Base-by-base conservation (phyloP, 2,888 invertebrate genomes). In the Hesperia comma region DNA sequence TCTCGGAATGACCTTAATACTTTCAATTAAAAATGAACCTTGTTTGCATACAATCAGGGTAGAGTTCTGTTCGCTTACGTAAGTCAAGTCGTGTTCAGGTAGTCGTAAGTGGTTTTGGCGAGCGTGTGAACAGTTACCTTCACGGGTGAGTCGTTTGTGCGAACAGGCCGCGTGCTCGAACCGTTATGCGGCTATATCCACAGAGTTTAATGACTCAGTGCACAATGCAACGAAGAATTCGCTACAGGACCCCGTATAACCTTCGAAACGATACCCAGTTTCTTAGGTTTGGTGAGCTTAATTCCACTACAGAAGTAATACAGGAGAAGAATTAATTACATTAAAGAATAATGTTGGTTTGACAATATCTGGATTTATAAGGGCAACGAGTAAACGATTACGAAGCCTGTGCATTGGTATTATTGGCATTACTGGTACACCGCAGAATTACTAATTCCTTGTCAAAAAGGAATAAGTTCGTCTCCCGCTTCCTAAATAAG, bases 151-250 rank as follows among this genome's bases (percentile, higher is more conserved):
- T 55, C 68, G 68, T 54, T 51, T 57, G 51, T 46, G 74, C 71
- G 72, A 63, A 54, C 60, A 63, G 64, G 67, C 68, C 71, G 70
- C 67, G 67, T 60, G 70, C 69, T 61, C 57, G 21, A 70, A 79
- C 83, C 84, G 84, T 84, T 84, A 84, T 76, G 74, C 77, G 78
- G 72, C 77, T 75, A 78, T 79, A 79, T 79, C 78, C 73, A 70
- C 72, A 71, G 72, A 77, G 80, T 82, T 80, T 84, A 84, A 83
- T 83, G 82, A 80, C 82, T 80, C 77, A 77, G 76, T 80, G 76
- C 78, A 77, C 79, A 79, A 77, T 75, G 77, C 79, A 75, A 74
- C 71, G 75, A 71, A 74, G 75, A 77, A 78, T 78, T 76, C 75
- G 60, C 71, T 77, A 37, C 57, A 58, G 57, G 56, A 63, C 43